These are phyloP conservation scores for Notamacropus eugenii DNA, from an alignment of 2,797 vertebrate species.

Conservation along the genomic window DNA sequence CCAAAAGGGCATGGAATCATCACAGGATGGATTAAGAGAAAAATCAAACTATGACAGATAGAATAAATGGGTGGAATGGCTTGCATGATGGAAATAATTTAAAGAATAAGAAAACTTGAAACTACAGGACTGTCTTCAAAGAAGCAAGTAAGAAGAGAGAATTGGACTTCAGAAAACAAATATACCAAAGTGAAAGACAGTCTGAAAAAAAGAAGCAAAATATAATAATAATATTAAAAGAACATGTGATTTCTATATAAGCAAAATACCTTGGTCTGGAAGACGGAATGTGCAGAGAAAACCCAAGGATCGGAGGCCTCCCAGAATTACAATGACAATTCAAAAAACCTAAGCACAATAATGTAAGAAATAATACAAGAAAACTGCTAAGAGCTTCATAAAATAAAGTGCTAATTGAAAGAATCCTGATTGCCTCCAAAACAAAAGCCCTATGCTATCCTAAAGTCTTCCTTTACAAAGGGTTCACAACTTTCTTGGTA, in stretches of 20 bases:
- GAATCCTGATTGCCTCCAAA: background rate
- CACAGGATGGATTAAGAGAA: background rate
- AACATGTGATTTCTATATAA: background rate
- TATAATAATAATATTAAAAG: background rate
- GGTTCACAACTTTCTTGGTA: background rate
- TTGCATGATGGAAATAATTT: background rate
- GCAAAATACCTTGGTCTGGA: background rate
- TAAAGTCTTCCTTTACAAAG: background rate
- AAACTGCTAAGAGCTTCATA: background rate
- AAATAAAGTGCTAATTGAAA: background rate
- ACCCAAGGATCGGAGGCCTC: background rate
- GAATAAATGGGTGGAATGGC: background rate
- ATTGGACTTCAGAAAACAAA: background rate
- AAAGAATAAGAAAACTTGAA: background rate
- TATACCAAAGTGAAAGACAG: background rate
- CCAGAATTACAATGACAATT: background rate
- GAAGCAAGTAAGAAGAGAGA: background rate
- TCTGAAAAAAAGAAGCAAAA: background rate
- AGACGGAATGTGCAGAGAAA: background rate
- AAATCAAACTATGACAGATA: background rate
- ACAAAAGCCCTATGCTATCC: background rate
- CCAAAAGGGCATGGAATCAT: background rate
- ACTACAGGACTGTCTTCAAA: background rate
- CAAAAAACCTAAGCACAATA: background rate
- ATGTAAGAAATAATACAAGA: background rate